Evolutionary conservation across 2,797 vertebrate genomes (phyloP).

Genomic region (Characodon lateralis): DNA sequence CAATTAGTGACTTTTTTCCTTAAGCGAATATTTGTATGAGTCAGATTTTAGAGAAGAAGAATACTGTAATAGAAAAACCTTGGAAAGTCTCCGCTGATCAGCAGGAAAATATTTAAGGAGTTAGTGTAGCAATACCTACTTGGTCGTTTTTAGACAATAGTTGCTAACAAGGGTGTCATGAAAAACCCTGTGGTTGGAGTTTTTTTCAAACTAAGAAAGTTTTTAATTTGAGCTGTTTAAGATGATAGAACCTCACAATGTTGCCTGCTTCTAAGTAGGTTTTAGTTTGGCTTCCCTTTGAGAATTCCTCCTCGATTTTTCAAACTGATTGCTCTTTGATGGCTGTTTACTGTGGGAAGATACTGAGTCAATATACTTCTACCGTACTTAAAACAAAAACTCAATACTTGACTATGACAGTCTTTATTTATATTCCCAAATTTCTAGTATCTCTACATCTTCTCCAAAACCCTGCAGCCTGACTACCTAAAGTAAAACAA

Average conservation of each 20-base stretch:
- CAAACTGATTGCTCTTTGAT: neutral
- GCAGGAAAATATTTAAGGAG: neutral
- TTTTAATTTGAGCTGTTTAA: too few species aligned
- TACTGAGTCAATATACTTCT: neutral
- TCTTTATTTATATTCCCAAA: neutral
- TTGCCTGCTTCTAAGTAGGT: too few species aligned
- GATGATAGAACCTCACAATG: too few species aligned
- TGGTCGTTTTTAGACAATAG: neutral
- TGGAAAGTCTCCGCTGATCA: neutral
- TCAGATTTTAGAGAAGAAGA: neutral
- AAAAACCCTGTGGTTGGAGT: too few species aligned
- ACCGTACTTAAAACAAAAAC: too few species aligned
- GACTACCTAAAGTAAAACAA: neutral
- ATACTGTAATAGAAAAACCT: neutral
- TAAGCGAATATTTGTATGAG: neutral
- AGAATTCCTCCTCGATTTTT: too few species aligned
- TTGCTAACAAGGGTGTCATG: too few species aligned
- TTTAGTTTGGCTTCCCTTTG: neutral
- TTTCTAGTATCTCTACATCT: neutral
- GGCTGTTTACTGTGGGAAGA: neutral
- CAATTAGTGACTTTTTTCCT: neutral
- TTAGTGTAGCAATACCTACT: neutral
- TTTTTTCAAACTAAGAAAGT: too few species aligned
- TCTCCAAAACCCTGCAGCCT: neutral
- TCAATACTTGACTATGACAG: neutral